A percentile compares a stretch with the other conserved stretches of the same genome.
Evolutionary conservation across 2,113 vertebrate genomes (phyloP).

Genomic region (Mormoops blainvillei): DNA sequence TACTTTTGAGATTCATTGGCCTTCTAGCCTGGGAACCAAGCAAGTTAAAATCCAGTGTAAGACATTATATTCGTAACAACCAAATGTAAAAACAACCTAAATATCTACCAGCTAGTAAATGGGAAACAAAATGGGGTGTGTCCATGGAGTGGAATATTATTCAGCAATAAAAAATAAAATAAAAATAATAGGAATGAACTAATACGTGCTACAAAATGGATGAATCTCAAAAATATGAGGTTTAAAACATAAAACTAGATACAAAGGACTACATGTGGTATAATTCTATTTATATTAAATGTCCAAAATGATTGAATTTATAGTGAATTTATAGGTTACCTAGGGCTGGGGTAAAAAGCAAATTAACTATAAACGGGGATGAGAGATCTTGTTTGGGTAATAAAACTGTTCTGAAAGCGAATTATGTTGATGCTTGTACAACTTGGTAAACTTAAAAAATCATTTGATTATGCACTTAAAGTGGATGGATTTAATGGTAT

Average conservation of each 20-base stretch:
- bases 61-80: neutral
- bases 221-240: neutral
- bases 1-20: neutral
- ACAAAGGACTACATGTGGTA: neutral
- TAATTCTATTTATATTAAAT: neutral
- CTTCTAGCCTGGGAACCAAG: neutral
- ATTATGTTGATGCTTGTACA: neutral
- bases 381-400: neutral
- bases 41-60: neutral
- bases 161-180: neutral
- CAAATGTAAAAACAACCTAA: neutral
- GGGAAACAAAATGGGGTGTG: neutral
- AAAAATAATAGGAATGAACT: neutral
- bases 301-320: neutral
- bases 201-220: neutral
- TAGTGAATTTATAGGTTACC: neutral
- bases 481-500: neutral
- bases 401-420: neutral
- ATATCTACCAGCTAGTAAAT: neutral
- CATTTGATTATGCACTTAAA: neutral
- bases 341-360: neutral
- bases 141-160: neutral
- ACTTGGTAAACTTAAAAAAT: neutral
- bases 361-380: neutral
- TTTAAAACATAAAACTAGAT: neutral